These are phyloP conservation scores for Agapornis roseicollis DNA, from an alignment of 2,113 vertebrate genomes.

Conservation along the genomic window DNA sequence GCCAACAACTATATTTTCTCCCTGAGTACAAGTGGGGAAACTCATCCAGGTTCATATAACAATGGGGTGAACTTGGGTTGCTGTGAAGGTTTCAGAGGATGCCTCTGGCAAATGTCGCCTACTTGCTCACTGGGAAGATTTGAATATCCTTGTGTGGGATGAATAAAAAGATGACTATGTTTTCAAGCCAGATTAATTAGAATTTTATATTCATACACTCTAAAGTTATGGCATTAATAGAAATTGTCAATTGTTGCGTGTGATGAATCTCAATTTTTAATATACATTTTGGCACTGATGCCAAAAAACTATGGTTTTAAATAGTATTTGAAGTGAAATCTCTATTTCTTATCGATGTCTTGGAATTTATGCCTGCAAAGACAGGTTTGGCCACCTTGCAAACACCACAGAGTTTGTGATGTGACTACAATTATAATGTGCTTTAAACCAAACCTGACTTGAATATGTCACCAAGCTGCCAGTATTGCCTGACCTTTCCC, in stretches of 20 bases:
- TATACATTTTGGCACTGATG: neutral
- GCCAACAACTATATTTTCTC: neutral
- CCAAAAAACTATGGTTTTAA: neutral
- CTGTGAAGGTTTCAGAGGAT: neutral
- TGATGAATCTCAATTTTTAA: neutral
- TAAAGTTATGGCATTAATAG: neutral
- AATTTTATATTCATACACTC: neutral
- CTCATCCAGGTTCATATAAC: neutral
- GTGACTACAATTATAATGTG: neutral
- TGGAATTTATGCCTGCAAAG: neutral
- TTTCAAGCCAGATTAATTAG: neutral
- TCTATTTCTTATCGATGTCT: neutral
- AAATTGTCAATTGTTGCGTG: neutral
- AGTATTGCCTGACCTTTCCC: neutral
- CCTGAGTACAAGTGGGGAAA: neutral
- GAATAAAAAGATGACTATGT: neutral
- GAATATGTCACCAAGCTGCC: neutral
- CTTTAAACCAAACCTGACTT: neutral
- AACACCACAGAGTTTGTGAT: neutral
- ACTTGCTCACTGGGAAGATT: neutral
- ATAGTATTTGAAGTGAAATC: neutral
- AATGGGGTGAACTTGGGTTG: neutral
- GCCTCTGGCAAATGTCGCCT: neutral
- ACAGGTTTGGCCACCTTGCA: neutral
- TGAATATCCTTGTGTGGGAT: neutral